These are phyloP conservation scores for Beris chalybata DNA, from an alignment of 2,888 invertebrate species.

Conservation along the genomic window DNA sequence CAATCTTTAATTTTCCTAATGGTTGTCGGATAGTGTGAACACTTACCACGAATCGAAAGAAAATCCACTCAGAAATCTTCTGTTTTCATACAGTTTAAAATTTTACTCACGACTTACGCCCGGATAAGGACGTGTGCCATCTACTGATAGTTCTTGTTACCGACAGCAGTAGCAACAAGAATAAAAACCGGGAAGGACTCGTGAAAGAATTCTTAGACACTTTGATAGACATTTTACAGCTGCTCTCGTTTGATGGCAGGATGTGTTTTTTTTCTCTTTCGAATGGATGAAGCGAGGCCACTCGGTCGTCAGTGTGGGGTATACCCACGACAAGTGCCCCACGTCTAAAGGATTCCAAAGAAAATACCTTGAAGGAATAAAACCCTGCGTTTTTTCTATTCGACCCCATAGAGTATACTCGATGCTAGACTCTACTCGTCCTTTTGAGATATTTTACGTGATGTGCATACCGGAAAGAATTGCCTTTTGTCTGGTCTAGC, in stretches of 20 bases:
- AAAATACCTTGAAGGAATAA: too few species aligned
- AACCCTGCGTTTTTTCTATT: too few species aligned
- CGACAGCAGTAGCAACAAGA: constrained; percentile 8
- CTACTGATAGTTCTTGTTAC: constrained; percentile 8
- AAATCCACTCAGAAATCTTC: not conserved
- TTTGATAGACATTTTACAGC: constrained; percentile 24
- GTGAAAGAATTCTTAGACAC: not conserved
- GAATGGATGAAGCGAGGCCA: too few species aligned
- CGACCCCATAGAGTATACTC: too few species aligned
- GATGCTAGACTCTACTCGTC: too few species aligned
- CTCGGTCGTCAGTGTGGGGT: too few species aligned
- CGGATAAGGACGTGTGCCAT: constrained; percentile 8
- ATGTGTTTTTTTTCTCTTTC: too few species aligned
- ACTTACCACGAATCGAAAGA: not conserved
- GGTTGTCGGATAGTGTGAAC: not conserved
- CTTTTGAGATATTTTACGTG: too few species aligned
- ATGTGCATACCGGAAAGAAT: too few species aligned
- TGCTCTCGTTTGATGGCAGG: not conserved
- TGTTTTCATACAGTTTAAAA: constrained; percentile 9
- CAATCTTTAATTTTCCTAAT: not conserved
- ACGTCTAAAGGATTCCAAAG: too few species aligned
- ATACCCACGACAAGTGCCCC: too few species aligned
- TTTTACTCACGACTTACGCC: constrained; percentile 18
- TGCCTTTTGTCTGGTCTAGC: too few species aligned
- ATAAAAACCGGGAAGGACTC: not conserved